Conservation (phyloP, 2,888 invertebrate genomes). For the Arrhopalites spinosus region DNA sequence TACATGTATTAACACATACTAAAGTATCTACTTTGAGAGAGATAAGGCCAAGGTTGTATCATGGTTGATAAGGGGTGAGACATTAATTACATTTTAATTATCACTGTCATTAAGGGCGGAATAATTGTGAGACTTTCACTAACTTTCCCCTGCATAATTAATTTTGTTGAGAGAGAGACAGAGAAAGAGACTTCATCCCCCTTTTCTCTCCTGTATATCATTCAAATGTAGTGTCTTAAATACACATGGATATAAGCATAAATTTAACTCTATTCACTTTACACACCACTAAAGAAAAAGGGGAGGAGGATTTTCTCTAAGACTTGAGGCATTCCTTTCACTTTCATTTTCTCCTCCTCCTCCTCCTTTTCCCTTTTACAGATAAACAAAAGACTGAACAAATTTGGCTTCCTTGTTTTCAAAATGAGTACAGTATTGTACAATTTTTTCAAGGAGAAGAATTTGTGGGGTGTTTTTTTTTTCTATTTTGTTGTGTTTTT, state of each 20-base stretch:
- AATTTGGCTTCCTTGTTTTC: too few relatives aligned
- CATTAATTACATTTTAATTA: constrained; percentile 54
- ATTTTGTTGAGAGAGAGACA: constrained; percentile 16
- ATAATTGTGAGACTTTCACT: constrained; percentile 39
- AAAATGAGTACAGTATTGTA: too few relatives aligned
- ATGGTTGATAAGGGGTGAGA: not conserved
- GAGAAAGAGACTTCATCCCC: not conserved
- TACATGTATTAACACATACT: too few relatives aligned
- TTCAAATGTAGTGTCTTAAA: not conserved
- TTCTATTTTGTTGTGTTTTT: too few relatives aligned
- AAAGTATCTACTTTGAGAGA: not conserved
- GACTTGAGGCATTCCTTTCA: not conserved
- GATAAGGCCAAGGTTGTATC: too few relatives aligned
- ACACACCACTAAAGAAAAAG: too few relatives aligned
- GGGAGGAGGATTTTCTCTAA: too few relatives aligned
- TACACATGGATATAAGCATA: too few relatives aligned
- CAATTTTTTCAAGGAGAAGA: too few relatives aligned
- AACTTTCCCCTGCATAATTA: constrained; percentile 11
- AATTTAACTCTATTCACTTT: too few relatives aligned
- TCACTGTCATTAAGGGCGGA: constrained; percentile 48
- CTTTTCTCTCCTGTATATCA: not conserved
- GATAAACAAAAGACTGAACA: too few relatives aligned
- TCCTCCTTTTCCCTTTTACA: not conserved
- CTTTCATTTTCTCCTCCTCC: not conserved
- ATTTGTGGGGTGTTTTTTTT: too few relatives aligned